Base-by-base conservation (phyloP, 2,888 invertebrate species). In the Brachyptera risi region DNA sequence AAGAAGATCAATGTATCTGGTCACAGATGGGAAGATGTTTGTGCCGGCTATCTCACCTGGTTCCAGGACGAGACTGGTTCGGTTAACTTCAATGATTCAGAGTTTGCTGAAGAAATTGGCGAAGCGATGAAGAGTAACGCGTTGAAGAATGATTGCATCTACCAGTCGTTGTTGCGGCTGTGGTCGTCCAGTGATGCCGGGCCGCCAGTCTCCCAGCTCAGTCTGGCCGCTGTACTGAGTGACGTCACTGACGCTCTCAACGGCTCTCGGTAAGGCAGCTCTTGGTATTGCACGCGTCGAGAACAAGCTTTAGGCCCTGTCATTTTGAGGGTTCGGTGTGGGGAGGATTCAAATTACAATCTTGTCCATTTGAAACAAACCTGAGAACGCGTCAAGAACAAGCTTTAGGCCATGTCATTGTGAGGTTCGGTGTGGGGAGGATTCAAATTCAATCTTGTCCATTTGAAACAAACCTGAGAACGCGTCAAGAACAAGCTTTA, bases 11-110 rank as follows among this genome's bases (percentile, higher is more conserved):
- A 66, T 17, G 69, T 71, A 19, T 67, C 71, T 19, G 72, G 73
- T 60, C 66, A 69, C 23, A 69, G 71, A 5, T 75, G 75, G 75
- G 65, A 69, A 21, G 73, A 75, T 61, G 70, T 75, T 3, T 75
- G 75, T 50, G 74, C 73, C 1, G 54, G 60, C 17, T 60, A 60
- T 27, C 26, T 60, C n/a, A 51, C 60, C 13, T 60, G 60, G 60
- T 60, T 60, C 54, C 38, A 54, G 31, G 60, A 54, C 23, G 51
- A 60, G 19, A 27, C 23, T 19, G 42, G 54, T 38, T 17, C 37
- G 11, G 24, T 23, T 38, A 54, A 54, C n/a, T 54, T 54, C 54
- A 54, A 54, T 23, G 21, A 24, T 1, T 50, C 44, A 13, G 54
- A 60, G 23, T 60, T 60, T 15, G 40, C 51, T 15, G 42, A 60